Percentiles rank a stretch among this genome's conserved stretches.
These are phyloP conservation scores for Hypotaenidia philippensis DNA, from an alignment of 2,797 vertebrate genomes.

Conservation along the genomic window DNA sequence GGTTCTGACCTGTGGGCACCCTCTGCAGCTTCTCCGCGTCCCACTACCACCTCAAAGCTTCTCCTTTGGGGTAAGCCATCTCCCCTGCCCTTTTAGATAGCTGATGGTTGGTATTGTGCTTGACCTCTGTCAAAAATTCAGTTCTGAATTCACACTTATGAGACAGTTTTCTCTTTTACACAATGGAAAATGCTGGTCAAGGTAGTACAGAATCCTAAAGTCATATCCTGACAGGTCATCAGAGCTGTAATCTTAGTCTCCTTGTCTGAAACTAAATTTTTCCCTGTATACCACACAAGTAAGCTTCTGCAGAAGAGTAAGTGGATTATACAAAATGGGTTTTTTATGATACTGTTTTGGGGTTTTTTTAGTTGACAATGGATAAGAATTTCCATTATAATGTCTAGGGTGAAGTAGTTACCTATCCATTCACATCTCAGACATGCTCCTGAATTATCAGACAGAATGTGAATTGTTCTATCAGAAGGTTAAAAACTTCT, in stretches of 20 bases:
- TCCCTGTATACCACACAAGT: accelerated
- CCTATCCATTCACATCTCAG: background rate
- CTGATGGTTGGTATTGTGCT: background rate
- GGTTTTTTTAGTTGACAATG: background rate
- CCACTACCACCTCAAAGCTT: background rate
- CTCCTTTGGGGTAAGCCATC: background rate
- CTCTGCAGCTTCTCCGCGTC: background rate
- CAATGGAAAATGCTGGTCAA: background rate
- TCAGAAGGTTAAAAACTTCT: background rate
- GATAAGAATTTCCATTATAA: background rate
- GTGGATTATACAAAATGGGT: background rate
- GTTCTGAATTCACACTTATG: background rate
- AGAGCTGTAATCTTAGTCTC: background rate
- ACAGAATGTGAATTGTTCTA: background rate
- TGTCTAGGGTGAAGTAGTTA: background rate
- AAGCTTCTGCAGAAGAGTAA: background rate
- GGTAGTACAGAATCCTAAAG: background rate
- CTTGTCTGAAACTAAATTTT: background rate
- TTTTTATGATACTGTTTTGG: background rate
- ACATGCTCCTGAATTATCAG: background rate
- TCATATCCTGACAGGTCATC: background rate
- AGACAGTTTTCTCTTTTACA: background rate
- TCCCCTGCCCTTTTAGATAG: background rate
- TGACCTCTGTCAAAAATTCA: background rate
- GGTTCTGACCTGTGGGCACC: background rate